These are phyloP conservation scores for Apostichopus californicus DNA, from an alignment of 35 echinoderm and acorn worm species.

Conservation along the genomic window DNA sequence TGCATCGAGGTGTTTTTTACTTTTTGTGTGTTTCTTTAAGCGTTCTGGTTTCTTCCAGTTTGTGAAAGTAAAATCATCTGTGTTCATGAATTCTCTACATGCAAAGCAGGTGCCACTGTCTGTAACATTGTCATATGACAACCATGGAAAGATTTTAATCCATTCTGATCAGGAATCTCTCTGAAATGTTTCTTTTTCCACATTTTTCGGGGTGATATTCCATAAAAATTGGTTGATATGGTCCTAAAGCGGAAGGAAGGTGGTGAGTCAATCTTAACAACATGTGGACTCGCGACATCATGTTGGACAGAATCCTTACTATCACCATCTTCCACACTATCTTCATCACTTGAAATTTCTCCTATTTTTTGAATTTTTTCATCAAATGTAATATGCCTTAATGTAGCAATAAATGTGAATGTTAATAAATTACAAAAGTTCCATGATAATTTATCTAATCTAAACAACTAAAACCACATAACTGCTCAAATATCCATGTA, in stretches of 20 bases:
- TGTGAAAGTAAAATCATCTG: conserved; percentile 20
- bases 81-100: conserved; percentile 46
- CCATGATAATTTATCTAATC: too few species aligned
- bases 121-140: conserved; percentile 31
- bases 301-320: conserved; percentile 8
- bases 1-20: conserved; percentile 17
- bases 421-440: too few species aligned
- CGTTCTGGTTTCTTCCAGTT: conserved; percentile 55
- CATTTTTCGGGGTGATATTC: background rate
- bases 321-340: background rate
- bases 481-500: too few species aligned
- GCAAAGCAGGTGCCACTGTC: conserved; percentile 25
- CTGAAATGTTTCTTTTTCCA: background rate
- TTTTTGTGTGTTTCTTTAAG: conserved; percentile 27
- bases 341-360: conserved; percentile 32
- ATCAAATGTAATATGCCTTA: background rate
- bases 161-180: conserved; percentile 48
- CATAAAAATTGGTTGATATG: background rate
- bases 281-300: conserved; percentile 19
- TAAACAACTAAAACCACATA: too few species aligned
- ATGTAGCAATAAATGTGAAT: too few species aligned
- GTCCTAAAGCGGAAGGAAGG: background rate
- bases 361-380: background rate
- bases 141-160: conserved; percentile 35
- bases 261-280: conserved; percentile 20